Percentiles rank a stretch among this genome's conserved stretches.
phyloP scores from a whole-genome alignment of 2,888 invertebrate genomes.

The Tetranychus piercei region DNA sequence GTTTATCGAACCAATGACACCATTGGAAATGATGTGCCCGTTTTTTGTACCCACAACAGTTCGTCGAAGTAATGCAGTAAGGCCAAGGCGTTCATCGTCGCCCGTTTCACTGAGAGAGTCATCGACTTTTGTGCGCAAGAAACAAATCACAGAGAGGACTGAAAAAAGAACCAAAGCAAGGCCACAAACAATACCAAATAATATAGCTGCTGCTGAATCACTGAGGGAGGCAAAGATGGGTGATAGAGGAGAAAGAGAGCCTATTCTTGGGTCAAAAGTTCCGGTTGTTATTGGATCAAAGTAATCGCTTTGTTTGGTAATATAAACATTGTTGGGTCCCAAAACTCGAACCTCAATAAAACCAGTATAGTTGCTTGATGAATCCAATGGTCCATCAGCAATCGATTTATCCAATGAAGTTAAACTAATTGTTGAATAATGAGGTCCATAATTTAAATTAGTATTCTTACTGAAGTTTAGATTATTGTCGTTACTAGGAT shows the following conservation, averaged over 20 bases:
- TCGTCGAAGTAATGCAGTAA: slow-evolving; percentile 25
- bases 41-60: slow-evolving; percentile 24
- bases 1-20: slow-evolving; percentile 31
- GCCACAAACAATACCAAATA: slow-evolving; percentile 48
- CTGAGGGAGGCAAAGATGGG: slow-evolving; percentile 17
- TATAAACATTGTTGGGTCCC: slow-evolving; percentile 30
- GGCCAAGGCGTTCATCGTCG: slow-evolving; percentile 25
- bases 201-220: slow-evolving; percentile 27
- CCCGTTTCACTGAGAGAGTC: slow-evolving; percentile 37
- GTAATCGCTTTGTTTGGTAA: slow-evolving; percentile 25
- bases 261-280: slow-evolving; percentile 24
- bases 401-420: not conserved
- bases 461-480: slow-evolving; percentile 1
- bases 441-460: slow-evolving; percentile 4
- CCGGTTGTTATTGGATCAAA: slow-evolving; percentile 25
- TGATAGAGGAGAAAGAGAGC: slow-evolving; percentile 21
- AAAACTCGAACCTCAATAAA: slow-evolving; percentile 64
- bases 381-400: slow-evolving; percentile 53
- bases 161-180: slow-evolving; percentile 45
- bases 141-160: slow-evolving; percentile 43
- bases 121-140: slow-evolving; percentile 45
- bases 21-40: slow-evolving; percentile 30
- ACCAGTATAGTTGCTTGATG: slow-evolving; percentile 60
- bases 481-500: not conserved
- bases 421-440: not conserved